phyloP scores from a whole-genome alignment of 2,888 invertebrate species.

The Microchrysa polita region DNA sequence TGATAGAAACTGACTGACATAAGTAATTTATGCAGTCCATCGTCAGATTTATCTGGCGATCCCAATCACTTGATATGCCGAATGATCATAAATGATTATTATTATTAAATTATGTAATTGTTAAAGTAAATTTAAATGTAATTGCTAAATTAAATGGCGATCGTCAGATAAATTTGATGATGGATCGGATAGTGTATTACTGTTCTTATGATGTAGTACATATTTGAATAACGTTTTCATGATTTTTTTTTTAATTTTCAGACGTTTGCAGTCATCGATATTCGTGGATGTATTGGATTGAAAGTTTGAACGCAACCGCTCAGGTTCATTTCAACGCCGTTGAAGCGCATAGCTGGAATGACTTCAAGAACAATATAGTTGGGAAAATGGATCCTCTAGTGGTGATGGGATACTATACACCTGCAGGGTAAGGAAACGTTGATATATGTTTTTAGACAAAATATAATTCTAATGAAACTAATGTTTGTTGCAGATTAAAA shows the following conservation, averaged over 20 bases:
- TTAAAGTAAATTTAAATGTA: too few relatives aligned
- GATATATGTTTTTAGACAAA: not conserved
- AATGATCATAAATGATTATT: too few relatives aligned
- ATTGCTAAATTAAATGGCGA: too few relatives aligned
- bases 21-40: too few relatives aligned
- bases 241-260: conserved; percentile 51
- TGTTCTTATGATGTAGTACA: too few relatives aligned
- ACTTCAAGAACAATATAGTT: conserved; percentile 62
- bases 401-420: conserved; percentile 61
- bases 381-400: conserved; percentile 44
- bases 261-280: conserved; percentile 71
- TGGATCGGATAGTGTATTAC: too few relatives aligned
- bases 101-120: too few relatives aligned
- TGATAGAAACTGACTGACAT: too few relatives aligned
- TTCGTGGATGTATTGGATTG: conserved; percentile 72
- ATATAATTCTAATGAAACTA: not conserved
- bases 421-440: conserved; percentile 56
- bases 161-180: too few relatives aligned
- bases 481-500: conserved; percentile 53
- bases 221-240: too few relatives aligned
- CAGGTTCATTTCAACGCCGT: conserved; percentile 67
- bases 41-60: too few relatives aligned
- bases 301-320: conserved; percentile 63
- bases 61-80: too few relatives aligned
- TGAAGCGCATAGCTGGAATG: conserved; percentile 67